Percentiles rank a stretch among this genome's conserved stretches.
phyloP scores from a whole-genome alignment of 2,113 vertebrate species.

The human (Homo sapiens) region GRCh38 chr3:8511501-8512000 shows the following conservation, averaged over 20 bases:
- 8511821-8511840: background rate
- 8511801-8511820: background rate
- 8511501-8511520: background rate
- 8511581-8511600: constrained; percentile 39
- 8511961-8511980: background rate
- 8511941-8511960: background rate
- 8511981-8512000: background rate
- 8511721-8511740: background rate
- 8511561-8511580: background rate
- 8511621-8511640: background rate
- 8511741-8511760: background rate
- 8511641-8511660: background rate
- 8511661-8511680: background rate
- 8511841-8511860: background rate
- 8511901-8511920: background rate
- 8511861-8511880: background rate
- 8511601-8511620: background rate
- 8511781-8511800: background rate
- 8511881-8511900: background rate
- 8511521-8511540: background rate
- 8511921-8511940: background rate
- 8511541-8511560: background rate
- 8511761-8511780: background rate
- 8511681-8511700: background rate
- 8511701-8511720: background rate